Conservation (phyloP, 2,888 invertebrate species). For the Arenicola marina region DNA sequence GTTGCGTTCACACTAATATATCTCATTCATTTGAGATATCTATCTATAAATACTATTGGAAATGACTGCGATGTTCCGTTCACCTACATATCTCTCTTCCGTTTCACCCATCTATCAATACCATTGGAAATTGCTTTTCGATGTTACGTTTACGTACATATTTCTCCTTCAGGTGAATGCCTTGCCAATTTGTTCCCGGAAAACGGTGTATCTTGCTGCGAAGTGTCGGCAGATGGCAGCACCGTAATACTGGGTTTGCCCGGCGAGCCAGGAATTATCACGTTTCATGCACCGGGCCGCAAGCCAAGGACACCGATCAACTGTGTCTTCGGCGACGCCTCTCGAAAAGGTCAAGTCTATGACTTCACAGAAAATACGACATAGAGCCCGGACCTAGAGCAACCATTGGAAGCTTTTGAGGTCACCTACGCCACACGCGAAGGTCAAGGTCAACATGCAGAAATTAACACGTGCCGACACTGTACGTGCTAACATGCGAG, state of each 20-base stretch:
- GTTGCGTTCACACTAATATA: no score
- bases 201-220: conserved; percentile 75
- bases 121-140: background rate
- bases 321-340: conserved; percentile 26
- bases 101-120: background rate
- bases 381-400: no score
- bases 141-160: background rate
- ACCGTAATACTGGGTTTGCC: conserved; percentile 74
- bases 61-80: background rate
- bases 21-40: no score
- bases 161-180: conserved; percentile 47
- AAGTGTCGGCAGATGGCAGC: conserved; percentile 75
- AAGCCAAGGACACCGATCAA: conserved; percentile 10
- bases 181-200: conserved; percentile 81
- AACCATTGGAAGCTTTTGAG: no score
- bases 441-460: no score
- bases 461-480: no score
- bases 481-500: no score
- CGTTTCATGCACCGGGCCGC: conserved; percentile 64
- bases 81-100: background rate
- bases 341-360: conserved; percentile 16
- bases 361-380: conserved; percentile 10
- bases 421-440: no score
- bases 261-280: conserved; percentile 70
- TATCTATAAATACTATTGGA: background rate